Base-by-base conservation (phyloP, 2,888 invertebrate genomes). In the Temnothorax ravouxi region DNA sequence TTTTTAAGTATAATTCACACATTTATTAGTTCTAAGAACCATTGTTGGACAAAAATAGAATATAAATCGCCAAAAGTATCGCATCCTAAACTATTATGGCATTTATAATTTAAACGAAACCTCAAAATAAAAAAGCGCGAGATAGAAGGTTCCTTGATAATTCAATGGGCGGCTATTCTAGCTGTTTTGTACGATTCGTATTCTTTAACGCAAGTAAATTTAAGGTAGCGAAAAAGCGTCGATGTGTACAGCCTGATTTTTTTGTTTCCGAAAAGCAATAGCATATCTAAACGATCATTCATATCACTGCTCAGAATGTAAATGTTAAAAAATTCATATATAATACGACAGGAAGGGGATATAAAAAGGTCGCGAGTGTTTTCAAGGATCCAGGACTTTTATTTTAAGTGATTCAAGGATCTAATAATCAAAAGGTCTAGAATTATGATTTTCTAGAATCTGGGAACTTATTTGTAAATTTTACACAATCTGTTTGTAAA, bases 101-200 rank as follows among this genome's bases (percentile, higher is more conserved):
- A 29, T 59, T 64, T 61, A 52, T 21, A 21, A 82, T 21, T 47
- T 41, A 72, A 47, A 21, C 6, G 54, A 74, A 72, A 66, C 3
- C 15, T 11, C 64, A 47, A 38, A 25, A 61, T 6, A 21, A 41
- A 50, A 47, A 47, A 38, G 52, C 54, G 52, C 25, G 71, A 83
- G 75, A 52, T 29, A 86, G 38, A 80, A 74, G 74, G 64, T 84
- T 52, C 66, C 50, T 76, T 56, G 71, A 56, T 47, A 44, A 69
- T 80, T 72, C 83, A 84, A 86, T 83, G 91, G 84, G 75, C 84
- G 76, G 80, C 79, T 87, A 89, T 89, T 84, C 87, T 91, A 92
- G 91, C 92, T 93, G 91, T 93, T 93, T 93, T 93, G 87, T 93
- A 93, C 93, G 90, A 92, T 93, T 93, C 93, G 91, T 93, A 93